Evolutionary conservation across 1,140 invertebrate genomes (phyloP).

Genomic region (Oryzaephilus surinamensis): DNA sequence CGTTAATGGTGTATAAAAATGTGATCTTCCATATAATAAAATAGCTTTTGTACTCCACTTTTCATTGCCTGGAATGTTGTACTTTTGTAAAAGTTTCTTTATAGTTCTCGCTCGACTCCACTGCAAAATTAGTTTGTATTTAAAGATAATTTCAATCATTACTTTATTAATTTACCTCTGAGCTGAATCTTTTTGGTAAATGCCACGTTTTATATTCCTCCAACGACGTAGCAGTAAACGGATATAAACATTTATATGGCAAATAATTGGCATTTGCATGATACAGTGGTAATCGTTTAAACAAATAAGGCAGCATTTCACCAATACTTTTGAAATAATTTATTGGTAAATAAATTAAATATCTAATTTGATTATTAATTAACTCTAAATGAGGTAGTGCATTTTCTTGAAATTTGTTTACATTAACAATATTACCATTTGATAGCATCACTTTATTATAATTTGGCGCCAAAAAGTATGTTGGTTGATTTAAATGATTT

Average conservation of each 20-base stretch:
- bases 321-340: constrained; percentile 23
- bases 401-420: no score
- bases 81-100: constrained; percentile 17
- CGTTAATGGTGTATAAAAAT: constrained; percentile 19
- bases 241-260: constrained; percentile 23
- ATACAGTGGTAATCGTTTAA: constrained; percentile 25
- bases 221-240: constrained; percentile 23
- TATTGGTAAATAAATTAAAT: constrained; percentile 17
- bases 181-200: constrained; percentile 20
- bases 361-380: constrained; percentile 7
- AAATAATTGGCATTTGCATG: constrained; percentile 13
- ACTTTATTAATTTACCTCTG: constrained; percentile 21
- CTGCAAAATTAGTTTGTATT: constrained; percentile 15
- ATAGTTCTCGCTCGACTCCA: constrained; percentile 28
- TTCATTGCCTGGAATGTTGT: constrained; percentile 15
- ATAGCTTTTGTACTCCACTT: constrained; percentile 26
- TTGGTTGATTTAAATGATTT: constrained; percentile 2
- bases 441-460: background rate
- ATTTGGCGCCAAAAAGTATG: constrained; percentile 3
- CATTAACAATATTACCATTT: background rate
- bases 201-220: constrained; percentile 26
- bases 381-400: no score
- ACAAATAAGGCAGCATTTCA: constrained; percentile 25
- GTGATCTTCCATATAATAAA: constrained; percentile 27
- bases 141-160: background rate